Percentiles rank a stretch among this genome's conserved stretches.
Conservation (phyloP, 1,140 invertebrate species). For the Mercenaria mercenaria region DNA sequence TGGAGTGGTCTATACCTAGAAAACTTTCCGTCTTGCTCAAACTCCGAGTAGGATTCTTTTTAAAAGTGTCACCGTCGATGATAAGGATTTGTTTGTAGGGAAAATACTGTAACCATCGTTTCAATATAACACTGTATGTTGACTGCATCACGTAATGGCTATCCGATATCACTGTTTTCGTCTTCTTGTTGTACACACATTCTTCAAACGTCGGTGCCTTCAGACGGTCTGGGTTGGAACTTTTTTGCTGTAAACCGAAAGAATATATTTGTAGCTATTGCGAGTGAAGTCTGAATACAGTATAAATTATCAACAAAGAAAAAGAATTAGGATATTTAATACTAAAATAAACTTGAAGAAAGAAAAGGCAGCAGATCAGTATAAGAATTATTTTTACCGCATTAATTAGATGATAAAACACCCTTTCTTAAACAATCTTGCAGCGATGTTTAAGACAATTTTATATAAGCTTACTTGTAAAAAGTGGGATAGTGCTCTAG, state of each 20-base stretch:
- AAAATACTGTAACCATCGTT: slow-evolving; percentile 92
- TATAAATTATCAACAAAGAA: background rate
- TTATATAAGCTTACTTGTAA: slow-evolving; percentile 88
- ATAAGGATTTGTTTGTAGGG: slow-evolving; percentile 92
- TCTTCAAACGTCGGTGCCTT: slow-evolving; percentile 13
- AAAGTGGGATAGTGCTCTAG: slow-evolving; percentile 95
- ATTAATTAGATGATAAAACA: no score
- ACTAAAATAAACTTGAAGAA: no score
- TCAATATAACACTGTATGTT: background rate
- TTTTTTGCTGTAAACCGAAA: slow-evolving; percentile 21
- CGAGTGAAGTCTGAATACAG: background rate
- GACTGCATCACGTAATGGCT: background rate
- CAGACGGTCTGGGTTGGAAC: background rate
- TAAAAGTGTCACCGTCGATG: slow-evolving; percentile 94
- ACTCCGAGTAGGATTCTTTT: slow-evolving; percentile 93
- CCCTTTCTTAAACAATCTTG: no score
- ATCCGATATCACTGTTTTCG: background rate
- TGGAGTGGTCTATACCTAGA: slow-evolving; percentile 92
- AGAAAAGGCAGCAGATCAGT: no score
- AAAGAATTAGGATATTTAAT: no score
- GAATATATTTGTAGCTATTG: background rate
- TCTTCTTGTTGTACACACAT: background rate
- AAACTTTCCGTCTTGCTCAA: slow-evolving; percentile 93
- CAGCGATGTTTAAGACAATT: no score
- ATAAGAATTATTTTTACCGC: no score